Evolutionary conservation across 1,140 invertebrate species (phyloP).

Genomic region (Ceratina japonica): DNA sequence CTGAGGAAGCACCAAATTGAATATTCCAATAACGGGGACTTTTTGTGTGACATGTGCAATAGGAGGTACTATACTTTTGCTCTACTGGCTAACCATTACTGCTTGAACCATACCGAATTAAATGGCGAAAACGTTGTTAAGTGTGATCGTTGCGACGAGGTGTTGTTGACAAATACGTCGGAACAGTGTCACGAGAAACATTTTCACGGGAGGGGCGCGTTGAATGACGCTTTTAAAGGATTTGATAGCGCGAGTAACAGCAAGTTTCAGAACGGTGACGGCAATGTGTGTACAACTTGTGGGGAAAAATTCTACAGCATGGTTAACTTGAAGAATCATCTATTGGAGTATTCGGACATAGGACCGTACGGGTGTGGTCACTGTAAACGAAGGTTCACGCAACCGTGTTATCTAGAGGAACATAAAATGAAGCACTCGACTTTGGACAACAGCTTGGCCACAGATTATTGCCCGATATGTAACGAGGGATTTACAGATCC

Average conservation of each 20-base stretch:
- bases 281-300: slow-evolving; percentile 42
- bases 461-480: slow-evolving; percentile 52
- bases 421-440: slow-evolving; percentile 53
- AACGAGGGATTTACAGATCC: slow-evolving; percentile 34
- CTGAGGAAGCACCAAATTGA: slow-evolving; percentile 52
- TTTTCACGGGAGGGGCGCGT: slow-evolving; percentile 34
- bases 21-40: slow-evolving; percentile 60
- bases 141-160: slow-evolving; percentile 58
- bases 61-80: slow-evolving; percentile 37
- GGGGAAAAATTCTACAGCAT: slow-evolving; percentile 41
- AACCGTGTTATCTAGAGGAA: slow-evolving; percentile 25
- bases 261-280: not conserved
- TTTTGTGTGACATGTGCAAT: slow-evolving; percentile 60
- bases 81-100: slow-evolving; percentile 53
- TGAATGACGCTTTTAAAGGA: not conserved
- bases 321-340: slow-evolving; percentile 45
- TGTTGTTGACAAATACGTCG: slow-evolving; percentile 40
- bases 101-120: slow-evolving; percentile 45
- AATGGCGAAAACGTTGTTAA: slow-evolving; percentile 6
- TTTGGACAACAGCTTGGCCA: not conserved
- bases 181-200: slow-evolving; percentile 62
- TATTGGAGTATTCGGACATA: slow-evolving; percentile 45
- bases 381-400: slow-evolving; percentile 50
- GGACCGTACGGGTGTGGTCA: slow-evolving; percentile 38
- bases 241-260: not conserved